Evolutionary conservation across 2,797 vertebrate genomes (phyloP).

Genomic region (Florisuga fusca): DNA sequence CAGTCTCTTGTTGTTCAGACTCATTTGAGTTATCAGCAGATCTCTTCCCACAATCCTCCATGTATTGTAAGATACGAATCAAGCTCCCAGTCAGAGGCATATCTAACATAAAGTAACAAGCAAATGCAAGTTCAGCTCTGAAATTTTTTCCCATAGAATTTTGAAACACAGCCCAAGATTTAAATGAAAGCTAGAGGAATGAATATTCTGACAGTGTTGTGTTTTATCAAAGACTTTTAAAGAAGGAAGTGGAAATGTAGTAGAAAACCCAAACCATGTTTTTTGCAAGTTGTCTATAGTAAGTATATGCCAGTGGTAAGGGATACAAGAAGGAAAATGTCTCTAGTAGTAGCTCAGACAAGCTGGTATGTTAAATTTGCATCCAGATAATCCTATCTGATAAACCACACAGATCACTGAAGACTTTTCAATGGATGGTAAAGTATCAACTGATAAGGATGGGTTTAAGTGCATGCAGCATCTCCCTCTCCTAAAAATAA

Average conservation of each 20-base stretch:
- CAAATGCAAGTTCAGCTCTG: neutral
- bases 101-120: conserved; percentile 69
- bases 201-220: neutral
- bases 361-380: neutral
- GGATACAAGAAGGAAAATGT: neutral
- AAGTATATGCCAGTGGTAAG: neutral
- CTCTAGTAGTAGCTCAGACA: neutral
- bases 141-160: neutral
- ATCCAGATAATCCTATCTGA: neutral
- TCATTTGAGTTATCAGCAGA: conserved; percentile 49
- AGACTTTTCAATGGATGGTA: neutral
- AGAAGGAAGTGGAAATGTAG: neutral
- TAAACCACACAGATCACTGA: neutral
- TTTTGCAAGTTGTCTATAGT: neutral
- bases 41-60: conserved; percentile 80
- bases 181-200: neutral
- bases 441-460: neutral
- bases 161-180: neutral
- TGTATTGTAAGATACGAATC: conserved; percentile 86
- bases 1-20: conserved; percentile 50
- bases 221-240: neutral
- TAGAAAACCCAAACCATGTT: neutral
- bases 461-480: neutral
- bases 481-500: neutral
- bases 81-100: conserved; percentile 85